Evolutionary conservation across 2,797 vertebrate species (phyloP), one percentile per base, ranked within the genome.

Genomic region (Danio tinwini): DNA sequence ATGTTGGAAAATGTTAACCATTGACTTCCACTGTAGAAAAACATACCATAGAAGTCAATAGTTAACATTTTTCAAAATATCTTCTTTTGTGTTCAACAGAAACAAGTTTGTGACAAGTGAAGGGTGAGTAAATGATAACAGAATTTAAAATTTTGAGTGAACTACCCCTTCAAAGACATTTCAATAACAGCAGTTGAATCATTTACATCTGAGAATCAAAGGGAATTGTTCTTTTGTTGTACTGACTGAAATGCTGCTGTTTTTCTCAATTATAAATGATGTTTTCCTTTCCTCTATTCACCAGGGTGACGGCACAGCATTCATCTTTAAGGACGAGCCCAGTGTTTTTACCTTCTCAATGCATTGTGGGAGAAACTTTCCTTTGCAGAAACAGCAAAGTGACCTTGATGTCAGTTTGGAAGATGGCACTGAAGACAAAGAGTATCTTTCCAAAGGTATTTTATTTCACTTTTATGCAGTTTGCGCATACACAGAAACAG

Each of bases 301-400:
- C 86, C 80, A 92, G 91, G 90, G 90, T 13, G 90, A 92, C 2
- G 91, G 89, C 80, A 92, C 89, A 0, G 91, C 90, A 82, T 91
- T 90, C 44, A 92, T 91, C 73, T 93, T 92, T 45, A 86, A 88
- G 85, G 90, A 91, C 3, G 90, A 93, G 55, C 87, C 88, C 0
- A 13, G 47, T 58, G 90, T 90, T 55, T 92, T 92, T 67, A 91
- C 91, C 0, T 91, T 92, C 81, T 92, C 90, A 0, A 81, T 91
- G 87, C 90, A 92, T 44, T 91, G 92, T 88, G 91, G 88, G 85
- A 91, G 88, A 84, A 92, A 90, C 79, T 89, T 92, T 45, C 91
- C 91, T 0, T 52, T 90, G 50, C 83, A 53, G 63, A 91, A 93
- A 82, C 90, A 92, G 73, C 88, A 88, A 76, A 90, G 91, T 39